Evolutionary conservation across 2,888 invertebrate genomes (phyloP).

Genomic region (Muscina levida): DNA sequence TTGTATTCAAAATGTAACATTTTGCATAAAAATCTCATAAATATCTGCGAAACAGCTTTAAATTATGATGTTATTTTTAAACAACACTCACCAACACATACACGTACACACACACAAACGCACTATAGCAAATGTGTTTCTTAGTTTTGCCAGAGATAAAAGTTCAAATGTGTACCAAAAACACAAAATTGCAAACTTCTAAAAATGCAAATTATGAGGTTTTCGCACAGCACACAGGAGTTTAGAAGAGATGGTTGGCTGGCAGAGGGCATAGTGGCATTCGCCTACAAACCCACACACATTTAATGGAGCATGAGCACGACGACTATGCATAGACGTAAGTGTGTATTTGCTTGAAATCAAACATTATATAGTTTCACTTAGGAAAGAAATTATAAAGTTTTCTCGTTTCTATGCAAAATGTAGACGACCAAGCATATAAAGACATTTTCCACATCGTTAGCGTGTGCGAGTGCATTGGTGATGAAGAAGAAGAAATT

Average conservation of each 20-base stretch:
- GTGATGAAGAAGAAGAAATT: no score
- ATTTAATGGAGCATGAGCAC: no score
- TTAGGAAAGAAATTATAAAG: no score
- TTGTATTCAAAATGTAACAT: neutral
- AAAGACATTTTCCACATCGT: neutral
- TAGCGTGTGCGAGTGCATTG: neutral
- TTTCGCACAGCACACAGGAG: neutral
- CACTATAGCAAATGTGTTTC: neutral
- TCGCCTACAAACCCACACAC: no score
- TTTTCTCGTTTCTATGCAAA: no score
- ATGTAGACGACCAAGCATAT: neutral
- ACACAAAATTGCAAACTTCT: neutral
- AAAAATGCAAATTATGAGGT: no score
- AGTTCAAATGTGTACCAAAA: neutral
- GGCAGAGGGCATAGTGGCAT: no score
- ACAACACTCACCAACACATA: no score
- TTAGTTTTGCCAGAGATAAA: neutral
- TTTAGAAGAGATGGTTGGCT: no score
- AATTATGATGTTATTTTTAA: slow-evolving; percentile 8
- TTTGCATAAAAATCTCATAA: slow-evolving; percentile 34
- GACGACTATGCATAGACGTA: neutral
- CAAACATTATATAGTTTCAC: neutral
- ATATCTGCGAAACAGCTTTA: slow-evolving; percentile 19
- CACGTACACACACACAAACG: neutral
- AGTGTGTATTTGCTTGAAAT: neutral